phyloP scores from a whole-genome alignment of 1,140 invertebrate genomes.

The Papilio glaucus region DNA sequence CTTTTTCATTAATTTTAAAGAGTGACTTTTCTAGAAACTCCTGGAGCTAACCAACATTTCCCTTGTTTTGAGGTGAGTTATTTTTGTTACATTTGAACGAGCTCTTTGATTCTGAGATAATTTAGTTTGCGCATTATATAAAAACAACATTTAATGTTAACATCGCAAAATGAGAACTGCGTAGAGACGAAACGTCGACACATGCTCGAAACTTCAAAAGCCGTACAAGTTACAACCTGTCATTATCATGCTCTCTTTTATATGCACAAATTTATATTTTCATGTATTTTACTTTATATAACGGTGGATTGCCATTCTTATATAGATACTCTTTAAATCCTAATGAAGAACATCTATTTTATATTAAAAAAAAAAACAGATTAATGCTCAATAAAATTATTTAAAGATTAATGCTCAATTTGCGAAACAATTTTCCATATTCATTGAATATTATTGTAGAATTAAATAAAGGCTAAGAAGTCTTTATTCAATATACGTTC shows the following conservation, averaged over 20 bases:
- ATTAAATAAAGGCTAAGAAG: not conserved
- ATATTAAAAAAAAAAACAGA: too few relatives aligned
- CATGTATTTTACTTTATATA: not conserved
- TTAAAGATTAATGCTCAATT: too few relatives aligned
- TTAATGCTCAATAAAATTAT: too few relatives aligned
- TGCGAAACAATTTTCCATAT: not conserved
- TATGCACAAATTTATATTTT: not conserved
- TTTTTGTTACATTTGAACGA: constrained; percentile 28
- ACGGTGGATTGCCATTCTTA: not conserved
- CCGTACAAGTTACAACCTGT: constrained; percentile 36
- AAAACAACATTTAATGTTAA: not conserved
- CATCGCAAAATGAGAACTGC: not conserved
- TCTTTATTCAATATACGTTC: not conserved
- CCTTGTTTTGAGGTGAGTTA: constrained; percentile 55
- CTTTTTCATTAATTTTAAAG: constrained; percentile 61
- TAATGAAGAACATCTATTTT: too few relatives aligned
- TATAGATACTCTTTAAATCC: too few relatives aligned
- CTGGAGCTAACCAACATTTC: constrained; percentile 45
- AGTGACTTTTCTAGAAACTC: constrained; percentile 49
- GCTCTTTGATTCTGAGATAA: not conserved
- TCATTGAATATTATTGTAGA: not conserved
- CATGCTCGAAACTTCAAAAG: constrained; percentile 14
- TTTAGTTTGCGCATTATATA: not conserved
- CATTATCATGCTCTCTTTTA: not conserved
- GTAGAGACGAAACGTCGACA: constrained; percentile 4